Conservation (phyloP, 2,888 invertebrate genomes). For the Furcula furcula region DNA sequence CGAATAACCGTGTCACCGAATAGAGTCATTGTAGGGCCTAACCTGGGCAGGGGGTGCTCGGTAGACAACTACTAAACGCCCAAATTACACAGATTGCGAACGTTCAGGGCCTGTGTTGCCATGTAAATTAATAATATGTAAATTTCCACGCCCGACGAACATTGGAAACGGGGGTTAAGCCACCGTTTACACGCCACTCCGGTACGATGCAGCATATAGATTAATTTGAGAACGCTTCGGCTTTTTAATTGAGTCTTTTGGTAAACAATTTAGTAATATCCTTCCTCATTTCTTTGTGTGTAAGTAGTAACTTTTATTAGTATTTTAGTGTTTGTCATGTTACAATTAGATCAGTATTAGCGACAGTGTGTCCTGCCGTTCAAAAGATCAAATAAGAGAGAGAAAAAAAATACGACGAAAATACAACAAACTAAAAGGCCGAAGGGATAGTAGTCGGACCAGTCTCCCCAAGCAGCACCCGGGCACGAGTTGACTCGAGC, state of each 20-base stretch:
- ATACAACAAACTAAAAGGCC: too few relatives aligned
- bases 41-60: conserved; percentile 16
- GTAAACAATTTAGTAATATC: conserved; percentile 9
- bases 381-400: too few relatives aligned
- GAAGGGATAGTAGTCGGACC: too few relatives aligned
- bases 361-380: too few relatives aligned
- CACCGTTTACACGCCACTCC: conserved; percentile 48
- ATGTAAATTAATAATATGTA: conserved; percentile 80
- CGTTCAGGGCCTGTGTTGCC: conserved; percentile 37
- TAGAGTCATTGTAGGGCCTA: conserved; percentile 28
- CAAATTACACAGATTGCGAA: conserved; percentile 73
- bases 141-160: conserved; percentile 58
- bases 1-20: conserved; percentile 25
- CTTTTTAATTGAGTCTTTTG: conserved; percentile 38
- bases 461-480: too few relatives aligned
- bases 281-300: too few relatives aligned
- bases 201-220: conserved; percentile 38
- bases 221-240: conserved; percentile 38
- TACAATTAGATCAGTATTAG: too few relatives aligned
- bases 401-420: too few relatives aligned
- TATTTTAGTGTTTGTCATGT: too few relatives aligned
- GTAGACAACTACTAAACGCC: conserved; percentile 58
- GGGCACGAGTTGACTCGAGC: too few relatives aligned
- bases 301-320: too few relatives aligned
- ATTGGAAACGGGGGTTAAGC: conserved; percentile 40